Evolutionary conservation across 2,797 vertebrate genomes (phyloP), one percentile per base, ranked within the genome.

Genomic region (Prunella strophiata): DNA sequence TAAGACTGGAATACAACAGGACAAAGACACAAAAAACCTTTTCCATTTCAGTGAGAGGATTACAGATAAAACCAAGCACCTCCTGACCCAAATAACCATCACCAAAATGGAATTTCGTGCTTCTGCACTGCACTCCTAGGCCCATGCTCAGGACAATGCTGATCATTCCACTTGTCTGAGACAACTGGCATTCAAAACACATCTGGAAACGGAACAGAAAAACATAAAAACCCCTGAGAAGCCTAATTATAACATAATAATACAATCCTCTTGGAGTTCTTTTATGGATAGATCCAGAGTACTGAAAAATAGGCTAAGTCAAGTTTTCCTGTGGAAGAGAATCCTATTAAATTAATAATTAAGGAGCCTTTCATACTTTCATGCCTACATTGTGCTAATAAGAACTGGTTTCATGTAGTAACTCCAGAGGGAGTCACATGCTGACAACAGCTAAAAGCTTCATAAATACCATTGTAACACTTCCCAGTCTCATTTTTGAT

Each of bases 381-480:
- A 11, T 55, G 62, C 42, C 55, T 79, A 3, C 40, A 23, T 11
- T 30, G 61, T 67, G 32, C 67, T 81, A 72, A 36, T 68, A 82
- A 43, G n/a, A 47, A 45, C 25, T 68, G 43, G 67, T 73, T 86
- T 43, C 27, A 16, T 32, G 36, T 27, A 36, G 30, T 26, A 76
- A 85, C 27, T 91, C 70, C 67, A 55, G 85, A 66, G 80, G 48
- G 40, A 93, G 29, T 16, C 66, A 47, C 58, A 13, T 1, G 7
- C 77, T 81, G 74, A 79, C 62, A 92, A 62, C 54, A 66, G n/a
- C 55, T 48, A 88, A 91, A 91, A 82, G 52, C 63, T 67, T 84
- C 67, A 78, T 9, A 72, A 86, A 72, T 23, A 75, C 14, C 20
- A 52, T 22, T 71, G 20, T 18, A 85, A 57, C 16, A 11, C 16